A percentile compares a stretch with the other conserved stretches of the same genome.
phyloP scores from a whole-genome alignment of 2,113 vertebrate species.

The Callocephalon fimbriatum region DNA sequence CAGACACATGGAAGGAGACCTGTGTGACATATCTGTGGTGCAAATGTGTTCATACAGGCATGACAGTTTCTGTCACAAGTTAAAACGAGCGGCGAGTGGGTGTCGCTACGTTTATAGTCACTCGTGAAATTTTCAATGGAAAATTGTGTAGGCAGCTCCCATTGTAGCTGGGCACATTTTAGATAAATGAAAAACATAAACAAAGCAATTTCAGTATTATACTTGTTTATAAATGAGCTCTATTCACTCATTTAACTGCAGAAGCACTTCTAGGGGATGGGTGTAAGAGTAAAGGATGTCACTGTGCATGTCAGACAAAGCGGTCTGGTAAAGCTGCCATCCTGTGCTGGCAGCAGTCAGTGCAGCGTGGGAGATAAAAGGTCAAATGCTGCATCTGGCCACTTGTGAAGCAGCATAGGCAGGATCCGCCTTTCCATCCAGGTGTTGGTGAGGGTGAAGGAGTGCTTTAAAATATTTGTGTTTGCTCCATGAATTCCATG shows the following conservation, averaged over 20 bases:
- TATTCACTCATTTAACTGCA: not conserved
- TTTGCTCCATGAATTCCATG: accelerated
- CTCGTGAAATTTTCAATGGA: constrained; percentile 68
- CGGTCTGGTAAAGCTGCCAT: not conserved
- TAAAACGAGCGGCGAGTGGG: constrained; percentile 64
- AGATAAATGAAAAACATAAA: constrained; percentile 62
- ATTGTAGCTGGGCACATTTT: constrained; percentile 58
- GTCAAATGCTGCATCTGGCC: not conserved
- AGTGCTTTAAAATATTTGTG: accelerated
- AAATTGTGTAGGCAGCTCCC: constrained; percentile 66
- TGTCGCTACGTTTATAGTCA: constrained; percentile 56
- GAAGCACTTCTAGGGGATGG: not conserved
- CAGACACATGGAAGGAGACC: constrained; percentile 56
- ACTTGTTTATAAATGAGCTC: constrained; percentile 47
- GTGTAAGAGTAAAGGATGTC: not conserved
- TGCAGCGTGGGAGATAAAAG: not conserved
- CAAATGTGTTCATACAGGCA: constrained; percentile 65
- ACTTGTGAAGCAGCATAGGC: accelerated
- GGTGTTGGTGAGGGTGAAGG: accelerated
- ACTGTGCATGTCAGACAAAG: not conserved
- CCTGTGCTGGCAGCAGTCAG: accelerated
- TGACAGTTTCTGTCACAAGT: constrained; percentile 71
- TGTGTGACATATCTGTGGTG: constrained; percentile 52
- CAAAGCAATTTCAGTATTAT: constrained; percentile 49
- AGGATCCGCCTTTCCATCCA: not conserved